phyloP scores from a whole-genome alignment of 1,140 invertebrate species.

The Spodoptera litura region DNA sequence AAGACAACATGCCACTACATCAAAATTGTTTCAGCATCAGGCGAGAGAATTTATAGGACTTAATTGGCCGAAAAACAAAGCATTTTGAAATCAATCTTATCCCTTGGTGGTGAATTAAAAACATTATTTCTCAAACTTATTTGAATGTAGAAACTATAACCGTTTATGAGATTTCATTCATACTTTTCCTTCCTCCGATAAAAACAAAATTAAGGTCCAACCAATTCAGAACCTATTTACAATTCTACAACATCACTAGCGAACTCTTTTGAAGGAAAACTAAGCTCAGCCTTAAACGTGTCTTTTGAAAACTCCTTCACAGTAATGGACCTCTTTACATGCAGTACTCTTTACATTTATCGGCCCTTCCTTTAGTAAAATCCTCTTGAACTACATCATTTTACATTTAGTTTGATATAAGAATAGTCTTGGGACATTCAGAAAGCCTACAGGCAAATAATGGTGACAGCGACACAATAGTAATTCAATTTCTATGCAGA shows the following conservation, averaged over 20 bases:
- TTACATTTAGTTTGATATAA: slow-evolving; percentile 4
- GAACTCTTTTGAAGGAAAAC: slow-evolving; percentile 25
- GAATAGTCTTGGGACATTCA: slow-evolving; percentile 1
- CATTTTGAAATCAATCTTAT: too few species aligned
- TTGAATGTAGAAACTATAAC: too few species aligned
- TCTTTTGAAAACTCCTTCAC: slow-evolving; percentile 30
- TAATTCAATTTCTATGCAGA: slow-evolving; percentile 30
- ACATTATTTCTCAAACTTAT: too few species aligned
- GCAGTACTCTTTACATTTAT: slow-evolving; percentile 35
- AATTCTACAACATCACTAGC: slow-evolving; percentile 10
- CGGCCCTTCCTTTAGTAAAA: slow-evolving; percentile 27
- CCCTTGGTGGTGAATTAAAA: too few species aligned
- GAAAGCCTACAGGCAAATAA: background rate
- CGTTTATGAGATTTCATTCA: too few species aligned
- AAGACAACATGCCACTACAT: too few species aligned
- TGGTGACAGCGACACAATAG: background rate
- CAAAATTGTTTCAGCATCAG: too few species aligned
- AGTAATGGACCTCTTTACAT: slow-evolving; percentile 33
- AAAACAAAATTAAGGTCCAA: background rate
- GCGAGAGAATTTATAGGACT: too few species aligned
- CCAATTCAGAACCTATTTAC: slow-evolving; percentile 30
- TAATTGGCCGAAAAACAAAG: too few species aligned
- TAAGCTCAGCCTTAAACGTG: slow-evolving; percentile 29
- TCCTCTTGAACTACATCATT: slow-evolving; percentile 19
- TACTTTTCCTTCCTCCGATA: background rate